Evolutionary conservation across 1,140 invertebrate genomes (phyloP).

Genomic region (Brachionus rubens): DNA sequence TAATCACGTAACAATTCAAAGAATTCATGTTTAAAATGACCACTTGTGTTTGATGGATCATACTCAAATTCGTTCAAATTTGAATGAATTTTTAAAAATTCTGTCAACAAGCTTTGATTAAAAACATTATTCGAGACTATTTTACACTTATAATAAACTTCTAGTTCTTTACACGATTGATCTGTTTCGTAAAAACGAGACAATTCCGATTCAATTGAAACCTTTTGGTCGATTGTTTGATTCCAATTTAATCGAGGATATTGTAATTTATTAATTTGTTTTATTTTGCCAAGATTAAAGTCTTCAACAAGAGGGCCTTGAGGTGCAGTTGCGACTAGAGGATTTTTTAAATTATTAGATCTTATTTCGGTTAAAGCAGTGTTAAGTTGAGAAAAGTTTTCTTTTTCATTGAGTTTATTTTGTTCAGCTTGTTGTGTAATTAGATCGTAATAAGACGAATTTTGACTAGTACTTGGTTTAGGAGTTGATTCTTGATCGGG

Average conservation of each 20-base stretch:
- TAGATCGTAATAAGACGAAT: slow-evolving; percentile 16
- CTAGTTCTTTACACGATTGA: slow-evolving; percentile 27
- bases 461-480: not conserved
- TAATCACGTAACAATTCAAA: slow-evolving; percentile 14
- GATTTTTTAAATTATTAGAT: not conserved
- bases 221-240: not conserved
- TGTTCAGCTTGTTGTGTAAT: not conserved
- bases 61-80: slow-evolving; percentile 34
- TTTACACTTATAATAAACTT: slow-evolving; percentile 46
- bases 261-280: slow-evolving; percentile 32
- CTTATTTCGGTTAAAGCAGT: not conserved
- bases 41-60: slow-evolving; percentile 7
- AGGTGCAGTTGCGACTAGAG: not conserved
- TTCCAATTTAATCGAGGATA: slow-evolving; percentile 38
- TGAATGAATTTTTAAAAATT: slow-evolving; percentile 26
- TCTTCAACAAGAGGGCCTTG: slow-evolving; percentile 15
- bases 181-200: slow-evolving; percentile 25
- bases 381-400: not conserved
- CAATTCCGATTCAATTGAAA: slow-evolving; percentile 16
- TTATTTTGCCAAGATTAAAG: slow-evolving; percentile 22
- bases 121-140: not conserved
- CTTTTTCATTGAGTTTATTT: not conserved
- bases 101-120: not conserved
- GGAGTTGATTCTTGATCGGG: not conserved
- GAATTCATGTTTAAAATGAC: slow-evolving; percentile 20